Conservation (phyloP, 2,113 vertebrate species). For the Festucalex cinctus region DNA sequence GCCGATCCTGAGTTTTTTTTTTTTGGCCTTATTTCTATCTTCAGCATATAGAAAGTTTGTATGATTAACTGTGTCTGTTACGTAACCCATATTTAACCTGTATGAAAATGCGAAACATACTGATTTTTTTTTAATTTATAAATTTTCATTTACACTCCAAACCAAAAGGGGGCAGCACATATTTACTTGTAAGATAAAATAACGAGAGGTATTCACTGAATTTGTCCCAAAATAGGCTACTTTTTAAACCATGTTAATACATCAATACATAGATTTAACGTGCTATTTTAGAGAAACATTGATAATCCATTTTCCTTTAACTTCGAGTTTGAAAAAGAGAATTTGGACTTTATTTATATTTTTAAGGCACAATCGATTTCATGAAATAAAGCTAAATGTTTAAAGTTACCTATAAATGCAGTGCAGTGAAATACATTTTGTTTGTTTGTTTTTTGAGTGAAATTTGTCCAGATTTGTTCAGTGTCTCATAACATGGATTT, state of each 20-base stretch:
- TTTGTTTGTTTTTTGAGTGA: not conserved
- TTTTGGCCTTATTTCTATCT: conserved; percentile 47
- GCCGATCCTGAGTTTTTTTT: conserved; percentile 1
- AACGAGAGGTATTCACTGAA: not conserved
- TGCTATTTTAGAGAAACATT: not conserved
- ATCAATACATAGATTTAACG: not conserved
- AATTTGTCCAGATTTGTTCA: not conserved
- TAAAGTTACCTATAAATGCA: not conserved
- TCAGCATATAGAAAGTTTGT: not conserved
- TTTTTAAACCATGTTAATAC: not conserved
- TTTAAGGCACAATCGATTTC: not conserved
- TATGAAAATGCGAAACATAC: not conserved
- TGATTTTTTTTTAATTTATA: not conserved
- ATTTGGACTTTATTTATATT: not conserved
- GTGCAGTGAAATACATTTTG: not conserved
- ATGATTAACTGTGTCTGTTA: conserved; percentile 11
- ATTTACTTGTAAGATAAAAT: not conserved
- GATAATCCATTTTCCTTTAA: not conserved
- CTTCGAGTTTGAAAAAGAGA: not conserved
- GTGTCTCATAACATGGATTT: not conserved
- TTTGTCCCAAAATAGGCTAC: not conserved
- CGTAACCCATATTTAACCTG: not conserved
- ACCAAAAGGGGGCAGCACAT: conserved; percentile 1
- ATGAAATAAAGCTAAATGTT: not conserved
- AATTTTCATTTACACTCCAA: not conserved